Evolutionary conservation across 2,888 invertebrate species (phyloP).

Genomic region (Agapetus fuscipes): DNA sequence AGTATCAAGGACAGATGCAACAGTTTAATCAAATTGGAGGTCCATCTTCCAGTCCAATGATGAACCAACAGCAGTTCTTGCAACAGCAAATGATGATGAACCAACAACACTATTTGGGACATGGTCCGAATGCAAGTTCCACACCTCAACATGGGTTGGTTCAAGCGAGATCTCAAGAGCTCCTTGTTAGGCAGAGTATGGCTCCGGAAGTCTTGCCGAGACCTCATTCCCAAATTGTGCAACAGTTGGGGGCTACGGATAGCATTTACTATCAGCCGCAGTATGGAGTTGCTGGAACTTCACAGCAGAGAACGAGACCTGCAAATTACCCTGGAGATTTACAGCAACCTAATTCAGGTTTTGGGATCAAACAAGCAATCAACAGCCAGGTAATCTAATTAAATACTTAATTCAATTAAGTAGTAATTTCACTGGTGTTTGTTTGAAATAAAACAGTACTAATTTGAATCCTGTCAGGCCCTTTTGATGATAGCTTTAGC

Average conservation of each 20-base stretch:
- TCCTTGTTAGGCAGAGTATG: slow-evolving; percentile 36
- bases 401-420: not conserved
- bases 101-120: slow-evolving; percentile 28
- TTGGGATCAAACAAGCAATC: slow-evolving; percentile 10
- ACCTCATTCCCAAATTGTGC: slow-evolving; percentile 30
- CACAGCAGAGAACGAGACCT: not conserved
- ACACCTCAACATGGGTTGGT: slow-evolving; percentile 19
- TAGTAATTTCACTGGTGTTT: too few relatives aligned
- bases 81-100: slow-evolving; percentile 43
- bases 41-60: slow-evolving; percentile 27
- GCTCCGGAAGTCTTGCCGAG: slow-evolving; percentile 26
- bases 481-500: too few relatives aligned
- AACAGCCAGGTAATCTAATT: slow-evolving; percentile 11
- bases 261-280: slow-evolving; percentile 34
- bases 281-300: slow-evolving; percentile 32
- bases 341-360: not conserved
- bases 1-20: slow-evolving; percentile 23
- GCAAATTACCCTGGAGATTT: not conserved
- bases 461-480: too few relatives aligned
- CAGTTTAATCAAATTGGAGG: slow-evolving; percentile 26
- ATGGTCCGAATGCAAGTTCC: slow-evolving; percentile 20
- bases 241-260: slow-evolving; percentile 28
- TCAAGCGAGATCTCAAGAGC: slow-evolving; percentile 45
- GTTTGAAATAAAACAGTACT: too few relatives aligned
- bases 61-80: slow-evolving; percentile 39